Percentiles rank a stretch among this genome's conserved stretches.
Conservation (phyloP, 2,888 invertebrate species). For the Eilema depressum region DNA sequence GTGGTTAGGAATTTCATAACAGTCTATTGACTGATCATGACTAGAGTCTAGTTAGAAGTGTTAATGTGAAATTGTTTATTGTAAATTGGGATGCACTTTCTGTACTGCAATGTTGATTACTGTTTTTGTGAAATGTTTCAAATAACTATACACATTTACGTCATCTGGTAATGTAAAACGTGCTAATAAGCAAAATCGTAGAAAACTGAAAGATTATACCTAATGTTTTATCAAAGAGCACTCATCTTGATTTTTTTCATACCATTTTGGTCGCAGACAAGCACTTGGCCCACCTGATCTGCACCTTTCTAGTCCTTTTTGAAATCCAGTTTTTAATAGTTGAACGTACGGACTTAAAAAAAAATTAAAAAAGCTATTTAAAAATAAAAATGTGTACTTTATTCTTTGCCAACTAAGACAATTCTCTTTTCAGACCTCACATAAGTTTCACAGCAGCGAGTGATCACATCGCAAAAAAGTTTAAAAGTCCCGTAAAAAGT, state of each 20-base stretch:
- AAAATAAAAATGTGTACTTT: background rate
- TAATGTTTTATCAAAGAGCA: too few relatives aligned
- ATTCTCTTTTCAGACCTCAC: constrained; percentile 38
- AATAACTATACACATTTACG: too few relatives aligned
- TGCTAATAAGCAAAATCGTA: too few relatives aligned
- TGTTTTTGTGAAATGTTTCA: background rate
- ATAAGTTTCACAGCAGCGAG: constrained; percentile 40
- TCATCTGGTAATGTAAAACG: too few relatives aligned
- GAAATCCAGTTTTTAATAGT: background rate
- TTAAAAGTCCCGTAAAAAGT: constrained; percentile 55
- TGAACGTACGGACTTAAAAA: background rate
- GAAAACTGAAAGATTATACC: too few relatives aligned
- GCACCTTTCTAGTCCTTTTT: too few relatives aligned
- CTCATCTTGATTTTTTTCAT: too few relatives aligned
- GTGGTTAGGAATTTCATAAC: constrained; percentile 81
- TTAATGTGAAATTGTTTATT: constrained; percentile 50
- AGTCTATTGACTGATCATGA: constrained; percentile 75
- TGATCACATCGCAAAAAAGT: constrained; percentile 50
- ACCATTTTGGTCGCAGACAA: too few relatives aligned
- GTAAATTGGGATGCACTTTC: constrained; percentile 28
- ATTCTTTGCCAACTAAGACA: constrained; percentile 37
- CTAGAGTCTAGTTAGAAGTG: constrained; percentile 65
- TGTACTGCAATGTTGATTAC: background rate
- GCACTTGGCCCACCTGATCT: too few relatives aligned
- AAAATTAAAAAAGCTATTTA: background rate